phyloP scores from a whole-genome alignment of 2,113 vertebrate genomes.

The Manacus vitellinus region DNA sequence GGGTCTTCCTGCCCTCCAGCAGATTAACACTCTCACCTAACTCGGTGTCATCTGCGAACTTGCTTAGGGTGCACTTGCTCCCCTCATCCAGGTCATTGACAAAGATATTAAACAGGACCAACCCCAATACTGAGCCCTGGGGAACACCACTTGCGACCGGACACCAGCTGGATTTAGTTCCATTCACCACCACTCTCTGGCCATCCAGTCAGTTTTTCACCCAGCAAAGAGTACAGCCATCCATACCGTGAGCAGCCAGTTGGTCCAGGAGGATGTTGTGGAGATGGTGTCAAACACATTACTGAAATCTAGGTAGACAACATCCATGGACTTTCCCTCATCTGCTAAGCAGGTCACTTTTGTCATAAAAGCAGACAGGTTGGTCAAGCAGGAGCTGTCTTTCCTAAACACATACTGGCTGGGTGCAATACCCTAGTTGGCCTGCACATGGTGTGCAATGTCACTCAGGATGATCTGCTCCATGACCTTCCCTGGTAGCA shows the following conservation, averaged over 20 bases:
- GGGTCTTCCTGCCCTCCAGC: neutral
- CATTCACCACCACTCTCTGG: neutral
- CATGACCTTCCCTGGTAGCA: neutral
- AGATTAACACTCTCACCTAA: neutral
- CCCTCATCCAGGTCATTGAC: neutral
- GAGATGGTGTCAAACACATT: neutral
- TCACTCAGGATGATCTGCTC: neutral
- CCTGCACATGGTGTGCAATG: neutral
- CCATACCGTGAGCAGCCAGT: neutral
- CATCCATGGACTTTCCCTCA: neutral
- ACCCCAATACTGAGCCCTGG: neutral
- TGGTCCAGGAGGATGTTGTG: neutral
- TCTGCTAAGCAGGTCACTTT: neutral
- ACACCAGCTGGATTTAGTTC: neutral
- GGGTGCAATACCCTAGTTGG: neutral
- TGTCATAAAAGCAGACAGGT: neutral
- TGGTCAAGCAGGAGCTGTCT: neutral
- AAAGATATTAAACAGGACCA: neutral
- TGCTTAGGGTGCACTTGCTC: neutral
- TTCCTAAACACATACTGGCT: neutral
- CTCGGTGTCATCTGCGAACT: neutral
- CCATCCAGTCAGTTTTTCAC: neutral
- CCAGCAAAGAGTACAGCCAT: no score
- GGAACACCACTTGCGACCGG: neutral
- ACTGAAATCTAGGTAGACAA: neutral